Evolutionary conservation across 2,888 invertebrate genomes (phyloP), one percentile per base, ranked within the genome.

Genomic region (Agrochola litura): DNA sequence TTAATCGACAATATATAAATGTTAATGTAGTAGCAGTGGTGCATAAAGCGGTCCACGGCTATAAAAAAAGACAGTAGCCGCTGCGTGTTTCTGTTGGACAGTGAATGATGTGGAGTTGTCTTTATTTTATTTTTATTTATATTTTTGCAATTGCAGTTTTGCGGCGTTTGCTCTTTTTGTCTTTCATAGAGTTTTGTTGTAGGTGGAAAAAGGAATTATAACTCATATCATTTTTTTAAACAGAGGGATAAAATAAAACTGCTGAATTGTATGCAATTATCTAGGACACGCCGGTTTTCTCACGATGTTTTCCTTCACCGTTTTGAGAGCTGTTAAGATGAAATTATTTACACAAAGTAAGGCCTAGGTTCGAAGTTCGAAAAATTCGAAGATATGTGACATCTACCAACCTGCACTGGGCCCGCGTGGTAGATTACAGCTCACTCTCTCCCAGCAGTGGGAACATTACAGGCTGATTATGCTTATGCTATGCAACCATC

Each of bases 51-150:
- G 90, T 93, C 92, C 95, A 90, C 88, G 88, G 83, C 82, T 82
- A 86, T 89, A 87, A 88, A 91, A 95, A 95, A 95, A 95, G 91
- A 94, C 95, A 86, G 96, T 95, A 95, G 96, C 95, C 84, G 92
- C 93, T 93, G 94, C 94, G 93, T 93, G 92, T 93, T 92, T 89
- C 81, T 80, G 81, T 76, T 79, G 93, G 91, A 95, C 94, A 95
- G 86, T 91, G 94, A 94, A 89, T 93, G 94, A 93, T 91, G 92
- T 93, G 90, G 95, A 95, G 94, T 81, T 76, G 92, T 77, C 84
- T 89, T 90, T 89, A 89, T 90, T 90, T 90, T 84, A 86, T 83
- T 89, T 89, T 89, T 87, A 83, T 89, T 87, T 89, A 75, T 89
- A 79, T 82, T 83, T 80, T 81, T 77, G 79, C 85, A 84, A 86